phyloP scores from a whole-genome alignment of 1,140 invertebrate species.

The Melipona quadrifasciata region DNA sequence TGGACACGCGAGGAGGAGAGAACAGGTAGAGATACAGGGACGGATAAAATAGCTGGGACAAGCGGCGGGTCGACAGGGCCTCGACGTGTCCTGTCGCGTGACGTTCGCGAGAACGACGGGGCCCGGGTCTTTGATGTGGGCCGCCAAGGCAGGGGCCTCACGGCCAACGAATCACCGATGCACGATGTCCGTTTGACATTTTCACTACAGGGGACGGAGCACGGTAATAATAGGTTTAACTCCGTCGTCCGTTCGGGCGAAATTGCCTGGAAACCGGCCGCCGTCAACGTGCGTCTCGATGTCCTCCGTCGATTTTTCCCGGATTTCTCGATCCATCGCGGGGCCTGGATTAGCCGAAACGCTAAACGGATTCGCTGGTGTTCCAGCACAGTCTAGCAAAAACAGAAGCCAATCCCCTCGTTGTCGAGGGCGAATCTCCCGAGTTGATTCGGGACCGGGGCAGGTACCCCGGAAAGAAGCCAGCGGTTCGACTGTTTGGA shows the following conservation, averaged over 20 bases:
- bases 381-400: conserved; percentile 57
- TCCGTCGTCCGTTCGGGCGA: conserved; percentile 51
- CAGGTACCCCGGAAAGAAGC: conserved; percentile 26
- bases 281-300: neutral
- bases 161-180: conserved; percentile 53
- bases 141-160: conserved; percentile 38
- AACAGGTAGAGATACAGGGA: conserved; percentile 41
- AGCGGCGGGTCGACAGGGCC: conserved; percentile 42
- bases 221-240: conserved; percentile 75
- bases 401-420: conserved; percentile 61
- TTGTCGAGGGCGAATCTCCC: conserved; percentile 37
- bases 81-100: conserved; percentile 63
- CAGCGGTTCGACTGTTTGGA: conserved; percentile 17
- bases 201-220: conserved; percentile 72
- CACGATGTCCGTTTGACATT: conserved; percentile 73
- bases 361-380: conserved; percentile 58
- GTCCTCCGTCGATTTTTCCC: conserved; percentile 60
- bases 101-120: conserved; percentile 50
- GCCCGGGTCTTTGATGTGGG: conserved; percentile 55
- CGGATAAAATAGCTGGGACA: conserved; percentile 56
- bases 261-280: conserved; percentile 69
- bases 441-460: conserved; percentile 47
- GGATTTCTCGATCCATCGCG: conserved; percentile 41
- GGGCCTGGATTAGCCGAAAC: conserved; percentile 54
- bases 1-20: conserved; percentile 23